These are phyloP conservation scores for Drosophila burlai DNA, from an alignment of 1,140 invertebrate species.

Conservation along the genomic window DNA sequence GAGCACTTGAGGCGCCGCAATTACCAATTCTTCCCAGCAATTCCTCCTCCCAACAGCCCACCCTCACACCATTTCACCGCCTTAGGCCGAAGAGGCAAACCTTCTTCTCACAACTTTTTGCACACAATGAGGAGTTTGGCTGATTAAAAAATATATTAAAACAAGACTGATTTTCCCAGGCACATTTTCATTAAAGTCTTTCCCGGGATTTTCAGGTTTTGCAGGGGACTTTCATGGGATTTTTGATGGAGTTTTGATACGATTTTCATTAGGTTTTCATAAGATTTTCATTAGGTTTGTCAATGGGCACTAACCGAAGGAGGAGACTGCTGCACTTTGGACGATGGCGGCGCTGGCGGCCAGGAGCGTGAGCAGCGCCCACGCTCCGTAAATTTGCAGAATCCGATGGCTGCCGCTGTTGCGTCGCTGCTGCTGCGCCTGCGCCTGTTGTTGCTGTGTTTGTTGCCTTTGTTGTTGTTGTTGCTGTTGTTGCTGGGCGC, in stretches of 20 bases:
- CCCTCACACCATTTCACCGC: conserved; percentile 24
- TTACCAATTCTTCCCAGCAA: conserved; percentile 13
- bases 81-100: background rate
- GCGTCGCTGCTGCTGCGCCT: conserved; percentile 37
- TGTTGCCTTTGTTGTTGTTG: conserved; percentile 44
- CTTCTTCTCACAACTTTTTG: conserved; percentile 45
- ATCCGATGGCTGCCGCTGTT: conserved; percentile 51
- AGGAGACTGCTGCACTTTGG: conserved; percentile 68
- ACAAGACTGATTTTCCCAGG: conserved; percentile 27
- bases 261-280: conserved; percentile 6
- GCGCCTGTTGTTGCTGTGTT: conserved; percentile 24
- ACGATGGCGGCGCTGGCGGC: conserved; percentile 66
- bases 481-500: conserved; percentile 50
- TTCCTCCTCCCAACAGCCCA: background rate
- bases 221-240: background rate
- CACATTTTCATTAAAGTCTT: conserved; percentile 10
- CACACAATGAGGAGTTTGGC: conserved; percentile 39
- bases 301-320: conserved; percentile 63
- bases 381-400: conserved; percentile 66
- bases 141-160: conserved; percentile 19
- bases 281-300: conserved; percentile 3
- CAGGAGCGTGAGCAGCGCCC: conserved; percentile 58
- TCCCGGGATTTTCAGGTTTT: conserved; percentile 3
- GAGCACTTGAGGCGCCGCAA: conserved; percentile 21
- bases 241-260: conserved; percentile 2